phyloP scores from a whole-genome alignment of 2,797 vertebrate genomes.

The Enteromius thamalakanensis region DNA sequence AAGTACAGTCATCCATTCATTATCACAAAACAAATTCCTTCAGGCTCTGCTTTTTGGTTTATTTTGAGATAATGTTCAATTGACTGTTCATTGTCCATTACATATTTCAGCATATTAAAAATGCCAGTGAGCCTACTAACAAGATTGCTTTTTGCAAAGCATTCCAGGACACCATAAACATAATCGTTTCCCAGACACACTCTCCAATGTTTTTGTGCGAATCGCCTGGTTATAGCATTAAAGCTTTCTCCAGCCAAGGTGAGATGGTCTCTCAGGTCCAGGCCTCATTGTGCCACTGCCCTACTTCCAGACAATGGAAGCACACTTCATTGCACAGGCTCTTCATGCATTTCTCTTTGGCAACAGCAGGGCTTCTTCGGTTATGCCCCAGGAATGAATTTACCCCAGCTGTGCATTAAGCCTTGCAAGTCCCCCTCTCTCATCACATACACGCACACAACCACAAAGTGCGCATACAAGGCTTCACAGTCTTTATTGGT shows the following conservation, averaged over 20 bases:
- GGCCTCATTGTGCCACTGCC: conserved; percentile 61
- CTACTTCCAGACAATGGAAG: conserved; percentile 66
- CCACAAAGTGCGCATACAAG: conserved; percentile 34
- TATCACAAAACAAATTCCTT: not conserved
- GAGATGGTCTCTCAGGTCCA: conserved; percentile 57
- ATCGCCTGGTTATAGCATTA: conserved; percentile 52
- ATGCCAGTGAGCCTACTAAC: conserved; percentile 12
- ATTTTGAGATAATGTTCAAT: conserved; percentile 14
- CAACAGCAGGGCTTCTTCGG: conserved; percentile 51
- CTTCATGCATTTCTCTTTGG: conserved; percentile 52
- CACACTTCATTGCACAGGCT: conserved; percentile 59
- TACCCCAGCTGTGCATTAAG: conserved; percentile 62
- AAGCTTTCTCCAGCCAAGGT: conserved; percentile 51
- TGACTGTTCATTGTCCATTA: conserved; percentile 8
- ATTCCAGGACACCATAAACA: conserved; percentile 23
- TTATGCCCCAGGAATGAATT: conserved; percentile 57
- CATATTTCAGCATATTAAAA: conserved; percentile 19
- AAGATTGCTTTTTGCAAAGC: conserved; percentile 22
- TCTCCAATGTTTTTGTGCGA: conserved; percentile 40
- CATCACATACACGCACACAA: conserved; percentile 18
- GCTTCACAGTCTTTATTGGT: conserved; percentile 43
- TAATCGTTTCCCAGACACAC: conserved; percentile 40
- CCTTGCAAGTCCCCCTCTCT: conserved; percentile 32
- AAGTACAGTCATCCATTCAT: not conserved
- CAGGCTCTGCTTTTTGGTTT: not conserved